Evolutionary conservation across 1,140 invertebrate genomes (phyloP).

Genomic region (Drusus annulatus): DNA sequence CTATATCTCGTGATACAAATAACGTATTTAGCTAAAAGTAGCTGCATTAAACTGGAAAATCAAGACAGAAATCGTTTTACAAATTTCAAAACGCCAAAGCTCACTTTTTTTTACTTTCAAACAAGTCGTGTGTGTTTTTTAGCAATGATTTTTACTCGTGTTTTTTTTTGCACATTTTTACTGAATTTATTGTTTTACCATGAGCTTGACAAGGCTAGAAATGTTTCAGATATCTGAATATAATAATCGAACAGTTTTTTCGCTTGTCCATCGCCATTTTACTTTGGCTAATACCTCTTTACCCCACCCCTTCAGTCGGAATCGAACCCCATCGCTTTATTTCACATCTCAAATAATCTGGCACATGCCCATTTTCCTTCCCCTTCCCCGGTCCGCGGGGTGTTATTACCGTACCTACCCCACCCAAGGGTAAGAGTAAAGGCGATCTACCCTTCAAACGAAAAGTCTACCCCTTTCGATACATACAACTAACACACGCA

Average conservation of each 20-base stretch:
- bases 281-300: conserved; percentile 21
- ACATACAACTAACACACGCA: conserved; percentile 25
- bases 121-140: no score
- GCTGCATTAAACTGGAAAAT: no score
- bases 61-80: no score
- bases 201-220: no score
- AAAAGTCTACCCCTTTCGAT: conserved; percentile 47
- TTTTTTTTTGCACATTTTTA: no score
- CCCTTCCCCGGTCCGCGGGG: conserved; percentile 16
- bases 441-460: conserved; percentile 38
- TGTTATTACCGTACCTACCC: conserved; percentile 48
- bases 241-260: not conserved
- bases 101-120: no score
- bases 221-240: not conserved
- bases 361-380: conserved; percentile 41
- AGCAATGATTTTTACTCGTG: no score
- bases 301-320: conserved; percentile 32
- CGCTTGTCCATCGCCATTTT: conserved; percentile 6
- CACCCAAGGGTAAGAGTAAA: conserved; percentile 33
- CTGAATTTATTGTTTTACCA: no score
- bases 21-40: no score
- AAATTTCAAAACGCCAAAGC: no score
- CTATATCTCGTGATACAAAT: no score
- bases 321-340: conserved; percentile 48
- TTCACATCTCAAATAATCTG: conserved; percentile 51